Base-by-base conservation (phyloP, 2,113 vertebrate genomes). In the Bucco capensis region DNA sequence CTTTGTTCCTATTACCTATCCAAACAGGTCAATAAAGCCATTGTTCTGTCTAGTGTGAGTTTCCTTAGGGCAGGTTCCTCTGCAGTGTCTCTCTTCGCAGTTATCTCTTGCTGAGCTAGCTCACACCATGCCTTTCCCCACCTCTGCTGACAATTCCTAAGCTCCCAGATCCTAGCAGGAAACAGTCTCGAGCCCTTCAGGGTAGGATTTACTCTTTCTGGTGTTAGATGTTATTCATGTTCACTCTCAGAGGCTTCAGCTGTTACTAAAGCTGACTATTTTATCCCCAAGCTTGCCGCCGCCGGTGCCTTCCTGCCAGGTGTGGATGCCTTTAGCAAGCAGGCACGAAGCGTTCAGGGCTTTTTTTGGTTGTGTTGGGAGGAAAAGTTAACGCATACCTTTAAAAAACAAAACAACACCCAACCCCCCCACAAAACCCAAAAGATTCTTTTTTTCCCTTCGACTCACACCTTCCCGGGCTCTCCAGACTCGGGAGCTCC, bases 361-460 rank as follows among this genome's bases (percentile, higher is more conserved):
- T 1, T 24, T 19, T 70, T 44, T 23, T 31, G 12, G 25, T 17
- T 65, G 33, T 5, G 7, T 7, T 6, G 62, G 38, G 14, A 46
- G 7, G 31, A 49, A 69, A 53, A 25, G 10, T 61, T 40, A 35
- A 47, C 3, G 0, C 3, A 27, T 3, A 4, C 19, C 14, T 64
- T 28, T 44, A n/a, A 62, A 7, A 28, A n/a, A 12, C 42, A 2
- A 50, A 44, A 15, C 1, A 10, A 38, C 0, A n/a, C n/a, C n/a
- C n/a, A n/a, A n/a, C n/a, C n/a, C n/a, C n/a, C n/a, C n/a, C n/a
- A n/a, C n/a, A n/a, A n/a, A n/a, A n/a, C n/a, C n/a, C n/a, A n/a
- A n/a, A n/a, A n/a, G 6, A 30, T 5, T 44, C 2, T 35, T 33
- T 60, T 38, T n/a, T 12, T 4, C 35, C n/a, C 25, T 54, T 54